Conservation (phyloP, 1,140 invertebrate genomes). For the Reticulitermes speratus region DNA sequence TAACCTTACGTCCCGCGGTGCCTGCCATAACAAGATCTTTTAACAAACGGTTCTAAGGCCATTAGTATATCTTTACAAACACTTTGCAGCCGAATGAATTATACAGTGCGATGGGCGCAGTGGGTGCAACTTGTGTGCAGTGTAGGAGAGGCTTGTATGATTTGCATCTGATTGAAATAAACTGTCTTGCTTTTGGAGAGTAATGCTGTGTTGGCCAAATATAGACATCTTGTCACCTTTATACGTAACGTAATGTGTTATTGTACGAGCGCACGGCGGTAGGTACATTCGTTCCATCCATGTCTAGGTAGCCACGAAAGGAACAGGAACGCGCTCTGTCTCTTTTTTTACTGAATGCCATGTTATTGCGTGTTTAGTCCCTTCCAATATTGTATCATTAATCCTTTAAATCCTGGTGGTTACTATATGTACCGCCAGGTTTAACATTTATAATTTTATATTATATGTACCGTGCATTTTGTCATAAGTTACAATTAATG, state of each 20-base stretch:
- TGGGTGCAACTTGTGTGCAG: too few species aligned
- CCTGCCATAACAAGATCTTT: background rate
- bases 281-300: background rate
- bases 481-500: too few species aligned
- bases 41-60: background rate
- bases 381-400: too few species aligned
- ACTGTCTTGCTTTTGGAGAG: too few species aligned
- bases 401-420: too few species aligned
- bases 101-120: background rate
- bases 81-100: background rate
- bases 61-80: background rate
- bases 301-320: background rate
- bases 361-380: background rate
- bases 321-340: background rate
- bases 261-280: background rate
- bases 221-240: background rate
- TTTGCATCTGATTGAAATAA: background rate
- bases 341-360: background rate
- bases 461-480: too few species aligned
- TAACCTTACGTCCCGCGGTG: background rate
- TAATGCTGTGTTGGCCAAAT: background rate
- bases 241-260: background rate
- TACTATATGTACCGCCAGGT: too few species aligned
- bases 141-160: background rate
- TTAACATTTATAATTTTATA: too few species aligned